A percentile compares a stretch with the other conserved stretches of the same genome.
Conservation (phyloP, 2,113 vertebrate genomes). For the Gracilinanus agilis region DNA sequence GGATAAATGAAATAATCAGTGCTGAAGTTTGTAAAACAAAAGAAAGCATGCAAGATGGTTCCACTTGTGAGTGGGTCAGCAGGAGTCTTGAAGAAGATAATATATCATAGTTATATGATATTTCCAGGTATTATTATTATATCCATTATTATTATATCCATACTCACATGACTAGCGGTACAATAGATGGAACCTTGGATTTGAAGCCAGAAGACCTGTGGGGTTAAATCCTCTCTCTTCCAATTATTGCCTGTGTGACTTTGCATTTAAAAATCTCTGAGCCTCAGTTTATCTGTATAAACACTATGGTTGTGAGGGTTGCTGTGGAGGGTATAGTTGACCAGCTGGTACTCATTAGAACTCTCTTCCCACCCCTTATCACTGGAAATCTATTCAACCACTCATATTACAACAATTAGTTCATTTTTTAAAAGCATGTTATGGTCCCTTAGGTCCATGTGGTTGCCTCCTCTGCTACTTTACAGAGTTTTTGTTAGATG, state of each 20-base stretch:
- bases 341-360: background rate
- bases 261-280: background rate
- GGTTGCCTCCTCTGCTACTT: background rate
- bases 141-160: too few species aligned
- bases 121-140: background rate
- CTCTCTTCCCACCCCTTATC: background rate
- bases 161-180: background rate
- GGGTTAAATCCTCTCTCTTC: background rate
- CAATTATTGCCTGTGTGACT: background rate
- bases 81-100: background rate
- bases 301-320: background rate
- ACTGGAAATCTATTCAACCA: background rate
- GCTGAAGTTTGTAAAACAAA: too few species aligned
- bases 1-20: background rate
- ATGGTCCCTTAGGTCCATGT: background rate
- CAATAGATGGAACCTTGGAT: background rate
- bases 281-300: background rate
- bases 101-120: background rate
- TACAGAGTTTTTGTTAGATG: background rate
- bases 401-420: background rate
- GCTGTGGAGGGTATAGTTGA: background rate
- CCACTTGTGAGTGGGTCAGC: background rate
- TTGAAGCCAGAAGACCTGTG: background rate
- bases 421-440: background rate
- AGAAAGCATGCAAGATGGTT: background rate